These are phyloP conservation scores for Aleiodes leptofemur DNA, from an alignment of 2,888 invertebrate species.

Conservation along the genomic window DNA sequence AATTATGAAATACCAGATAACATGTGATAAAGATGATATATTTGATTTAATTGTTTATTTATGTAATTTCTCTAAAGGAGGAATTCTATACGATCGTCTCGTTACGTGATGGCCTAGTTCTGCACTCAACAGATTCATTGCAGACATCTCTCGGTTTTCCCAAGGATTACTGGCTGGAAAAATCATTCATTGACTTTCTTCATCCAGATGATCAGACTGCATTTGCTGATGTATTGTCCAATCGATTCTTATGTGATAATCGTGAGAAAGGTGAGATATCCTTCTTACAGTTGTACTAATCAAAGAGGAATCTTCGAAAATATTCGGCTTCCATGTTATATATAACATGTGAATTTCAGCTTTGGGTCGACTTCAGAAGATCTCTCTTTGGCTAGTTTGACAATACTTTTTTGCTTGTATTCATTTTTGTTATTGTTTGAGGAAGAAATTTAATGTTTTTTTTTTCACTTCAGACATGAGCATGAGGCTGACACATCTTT, in stretches of 20 bases:
- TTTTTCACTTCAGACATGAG: conserved; percentile 53
- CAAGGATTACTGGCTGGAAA: conserved; percentile 89
- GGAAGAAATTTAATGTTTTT: no score
- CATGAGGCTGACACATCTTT: conserved; percentile 72
- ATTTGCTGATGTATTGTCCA: conserved; percentile 86
- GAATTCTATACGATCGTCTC: conserved; percentile 89
- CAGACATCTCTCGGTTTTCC: conserved; percentile 85
- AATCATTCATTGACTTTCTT: conserved; percentile 91
- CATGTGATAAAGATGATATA: background rate
- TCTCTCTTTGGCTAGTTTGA: no score
- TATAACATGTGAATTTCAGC: no score
- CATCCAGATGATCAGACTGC: conserved; percentile 86
- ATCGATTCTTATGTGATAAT: conserved; percentile 75
- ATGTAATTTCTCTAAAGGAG: conserved; percentile 76
- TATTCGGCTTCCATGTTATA: no score
- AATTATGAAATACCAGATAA: background rate
- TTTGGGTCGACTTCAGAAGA: no score
- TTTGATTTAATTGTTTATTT: conserved; percentile 29
- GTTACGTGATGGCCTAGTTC: conserved; percentile 88
- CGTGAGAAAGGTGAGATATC: conserved; percentile 61
- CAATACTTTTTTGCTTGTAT: no score
- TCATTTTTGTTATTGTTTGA: no score
- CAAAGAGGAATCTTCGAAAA: no score
- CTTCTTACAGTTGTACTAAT: no score
- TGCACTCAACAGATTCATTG: conserved; percentile 84